Percentiles rank a stretch among this genome's conserved stretches.
Conservation (phyloP, 2,888 invertebrate species). For the Ophioninae sp. region DNA sequence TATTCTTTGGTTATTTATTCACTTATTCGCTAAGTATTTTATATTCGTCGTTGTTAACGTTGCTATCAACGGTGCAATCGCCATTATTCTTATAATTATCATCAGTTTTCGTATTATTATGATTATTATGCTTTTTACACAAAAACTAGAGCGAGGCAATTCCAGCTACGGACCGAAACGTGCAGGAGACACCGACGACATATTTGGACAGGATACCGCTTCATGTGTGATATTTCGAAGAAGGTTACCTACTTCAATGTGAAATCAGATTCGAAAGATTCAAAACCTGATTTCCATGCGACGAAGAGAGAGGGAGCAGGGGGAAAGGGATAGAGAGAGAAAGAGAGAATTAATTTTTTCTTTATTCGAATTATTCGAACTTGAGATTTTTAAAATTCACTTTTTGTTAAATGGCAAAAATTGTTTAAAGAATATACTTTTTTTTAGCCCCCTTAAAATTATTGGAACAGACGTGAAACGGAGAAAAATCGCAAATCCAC, state of each 20-base stretch:
- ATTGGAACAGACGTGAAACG: neutral
- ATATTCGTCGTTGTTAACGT: no score
- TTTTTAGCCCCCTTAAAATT: neutral
- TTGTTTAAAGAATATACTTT: no score
- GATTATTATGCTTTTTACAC: neutral
- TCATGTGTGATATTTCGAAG: conserved; percentile 57
- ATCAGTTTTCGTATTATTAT: neutral
- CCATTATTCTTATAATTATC: no score
- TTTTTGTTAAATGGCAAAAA: no score
- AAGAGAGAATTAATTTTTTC: conserved; percentile 28
- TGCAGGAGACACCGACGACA: neutral
- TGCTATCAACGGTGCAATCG: no score
- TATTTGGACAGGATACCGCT: neutral
- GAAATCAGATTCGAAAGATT: conserved; percentile 71
- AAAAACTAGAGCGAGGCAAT: conserved; percentile 26
- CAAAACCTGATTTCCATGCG: conserved; percentile 74
- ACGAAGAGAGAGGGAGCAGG: conserved; percentile 35
- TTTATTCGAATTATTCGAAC: no score
- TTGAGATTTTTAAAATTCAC: no score
- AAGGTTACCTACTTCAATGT: conserved; percentile 72
- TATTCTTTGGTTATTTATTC: no score
- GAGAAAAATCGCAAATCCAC: no score
- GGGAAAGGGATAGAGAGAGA: conserved; percentile 32
- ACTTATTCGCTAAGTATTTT: no score
- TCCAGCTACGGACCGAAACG: conserved; percentile 4